Base-by-base conservation (phyloP, 2,113 vertebrate genomes). In the Otolemur garnettii region DNA sequence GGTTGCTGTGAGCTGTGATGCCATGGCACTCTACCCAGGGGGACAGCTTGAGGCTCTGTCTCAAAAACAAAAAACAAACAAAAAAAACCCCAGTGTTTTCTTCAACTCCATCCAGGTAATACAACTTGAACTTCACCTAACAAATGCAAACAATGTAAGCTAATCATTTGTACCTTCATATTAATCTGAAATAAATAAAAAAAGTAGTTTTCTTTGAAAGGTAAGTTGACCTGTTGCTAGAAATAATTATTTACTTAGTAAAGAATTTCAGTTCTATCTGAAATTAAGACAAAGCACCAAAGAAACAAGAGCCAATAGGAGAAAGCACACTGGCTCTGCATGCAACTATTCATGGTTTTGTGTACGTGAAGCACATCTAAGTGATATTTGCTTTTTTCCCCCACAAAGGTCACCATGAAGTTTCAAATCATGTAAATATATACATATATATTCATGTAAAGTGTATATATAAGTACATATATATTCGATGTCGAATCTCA, bases 221-320 rank as follows among this genome's bases (percentile, higher is more conserved):
- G 64, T 14, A 90, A 78, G 15, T 35, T 59, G 53, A 90, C 9
- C 38, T 28, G 7, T 74, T 83, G 68, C 8, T 77, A 28, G 74
- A 57, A 22, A 57, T n/a, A 68, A 89, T 79, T 78, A 79, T 64
- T 96, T 91, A 45, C 22, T 68, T 62, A 93, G 35, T 62, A 35
- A 83, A 77, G n/a, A 50, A 86, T 82, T 81, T 82, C 55, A 74
- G 18, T 62, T 60, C 42, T 59, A 57, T 5, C 35, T 68, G 28
- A 68, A 93, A 83, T 82, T 22, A 79, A 86, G 38, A 74, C 33
- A 86, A 66, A 81, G 24, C 1, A 42, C 26, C 18, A 45, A 14
- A 42, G 64, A 74, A 59, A 5, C 13, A 66, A 57, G 22, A 12
- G 18, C 2, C 26, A 38, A 26, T 4, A 14, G 24, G 69, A 33